Evolutionary conservation across 2,797 vertebrate species (phyloP).

Genomic region (Sarcoramphus papa): DNA sequence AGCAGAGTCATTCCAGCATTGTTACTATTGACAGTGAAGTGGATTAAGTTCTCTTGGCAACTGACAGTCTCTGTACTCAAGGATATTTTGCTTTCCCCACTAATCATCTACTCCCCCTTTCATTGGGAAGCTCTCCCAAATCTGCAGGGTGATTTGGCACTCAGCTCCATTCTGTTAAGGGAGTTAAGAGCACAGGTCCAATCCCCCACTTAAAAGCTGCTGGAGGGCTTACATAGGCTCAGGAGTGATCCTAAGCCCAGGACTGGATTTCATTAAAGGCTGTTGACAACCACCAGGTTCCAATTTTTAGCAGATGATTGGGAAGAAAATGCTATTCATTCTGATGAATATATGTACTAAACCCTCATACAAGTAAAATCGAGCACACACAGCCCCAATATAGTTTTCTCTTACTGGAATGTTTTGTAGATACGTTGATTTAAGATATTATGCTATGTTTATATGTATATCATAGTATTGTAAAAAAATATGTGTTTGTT

Average conservation of each 20-base stretch:
- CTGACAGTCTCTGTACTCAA: neutral
- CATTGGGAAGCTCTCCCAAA: neutral
- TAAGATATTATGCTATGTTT: neutral
- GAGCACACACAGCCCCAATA: neutral
- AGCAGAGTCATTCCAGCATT: neutral
- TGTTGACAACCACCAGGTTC: neutral
- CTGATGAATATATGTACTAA: neutral
- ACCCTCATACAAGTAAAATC: neutral
- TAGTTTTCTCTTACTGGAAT: neutral
- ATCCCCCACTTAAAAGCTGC: conserved; percentile 6
- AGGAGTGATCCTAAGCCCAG: neutral
- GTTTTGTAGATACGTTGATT: neutral
- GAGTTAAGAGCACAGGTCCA: conserved; percentile 2
- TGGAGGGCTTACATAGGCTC: conserved; percentile 24
- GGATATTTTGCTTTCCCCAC: conserved; percentile 10
- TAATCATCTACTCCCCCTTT: neutral
- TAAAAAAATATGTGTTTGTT: neutral
- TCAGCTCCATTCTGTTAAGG: neutral
- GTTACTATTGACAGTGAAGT: conserved; percentile 13
- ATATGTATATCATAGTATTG: neutral
- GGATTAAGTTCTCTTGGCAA: conserved; percentile 35
- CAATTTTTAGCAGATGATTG: neutral
- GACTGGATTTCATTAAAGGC: conserved; percentile 17
- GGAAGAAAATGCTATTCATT: neutral
- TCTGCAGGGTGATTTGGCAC: conserved; percentile 25